A percentile compares a stretch with the other conserved stretches of the same genome.
These are phyloP conservation scores for Meriones psammophilus DNA, from an alignment of 2,797 vertebrate species.

Conservation along the genomic window DNA sequence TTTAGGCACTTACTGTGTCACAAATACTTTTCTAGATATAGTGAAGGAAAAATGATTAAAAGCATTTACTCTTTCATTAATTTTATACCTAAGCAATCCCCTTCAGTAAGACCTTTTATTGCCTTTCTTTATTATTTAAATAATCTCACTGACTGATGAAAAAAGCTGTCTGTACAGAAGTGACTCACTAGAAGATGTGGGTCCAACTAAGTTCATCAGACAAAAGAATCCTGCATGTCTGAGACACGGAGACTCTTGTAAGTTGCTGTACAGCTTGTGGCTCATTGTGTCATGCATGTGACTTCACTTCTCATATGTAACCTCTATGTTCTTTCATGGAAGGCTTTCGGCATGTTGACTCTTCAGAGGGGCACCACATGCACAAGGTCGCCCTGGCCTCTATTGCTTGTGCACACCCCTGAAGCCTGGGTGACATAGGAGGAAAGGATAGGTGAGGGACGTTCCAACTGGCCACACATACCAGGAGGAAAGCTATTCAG, in stretches of 20 bases:
- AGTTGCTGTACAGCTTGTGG: not conserved
- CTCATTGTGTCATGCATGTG: constrained; percentile 9
- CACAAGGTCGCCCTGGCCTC: not conserved
- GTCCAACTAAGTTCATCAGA: not conserved
- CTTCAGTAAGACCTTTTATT: not conserved
- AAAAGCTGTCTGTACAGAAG: constrained; percentile 33
- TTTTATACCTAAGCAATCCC: not conserved
- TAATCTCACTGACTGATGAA: constrained; percentile 46
- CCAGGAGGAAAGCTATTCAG: not conserved
- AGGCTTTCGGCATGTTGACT: not conserved
- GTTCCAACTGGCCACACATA: not conserved
- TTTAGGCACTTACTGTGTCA: not conserved
- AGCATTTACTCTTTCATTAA: not conserved
- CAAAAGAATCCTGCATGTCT: constrained; percentile 2
- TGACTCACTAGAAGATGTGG: not conserved
- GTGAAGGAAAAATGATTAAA: constrained; percentile 35
- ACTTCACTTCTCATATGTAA: constrained; percentile 20
- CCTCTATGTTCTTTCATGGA: not conserved
- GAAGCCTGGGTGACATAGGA: not conserved
- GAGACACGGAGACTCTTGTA: not conserved
- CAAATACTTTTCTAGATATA: not conserved
- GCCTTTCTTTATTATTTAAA: not conserved
- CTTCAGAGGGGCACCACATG: constrained; percentile 21
- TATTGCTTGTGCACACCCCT: not conserved
- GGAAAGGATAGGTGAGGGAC: not conserved